These are phyloP conservation scores for Eupithecia pulchellata DNA, from an alignment of 2,888 invertebrate species.

Conservation along the genomic window DNA sequence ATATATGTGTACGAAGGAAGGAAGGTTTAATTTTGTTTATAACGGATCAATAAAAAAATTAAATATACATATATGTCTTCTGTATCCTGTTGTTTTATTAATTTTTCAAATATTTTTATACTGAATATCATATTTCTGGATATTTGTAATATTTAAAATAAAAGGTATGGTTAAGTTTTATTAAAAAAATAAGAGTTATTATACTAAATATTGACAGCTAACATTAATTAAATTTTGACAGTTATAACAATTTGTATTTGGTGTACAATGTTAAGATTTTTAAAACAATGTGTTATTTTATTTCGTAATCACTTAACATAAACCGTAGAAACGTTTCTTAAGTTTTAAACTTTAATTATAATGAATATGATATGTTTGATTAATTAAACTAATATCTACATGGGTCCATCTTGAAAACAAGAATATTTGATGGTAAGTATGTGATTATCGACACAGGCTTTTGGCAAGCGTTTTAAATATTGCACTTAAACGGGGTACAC, in stretches of 20 bases:
- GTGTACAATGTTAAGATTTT: background rate
- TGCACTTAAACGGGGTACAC: background rate
- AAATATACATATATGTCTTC: background rate
- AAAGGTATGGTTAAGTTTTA: background rate
- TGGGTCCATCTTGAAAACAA: background rate
- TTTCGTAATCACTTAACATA: background rate
- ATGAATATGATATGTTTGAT: constrained; percentile 5
- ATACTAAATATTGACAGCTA: background rate
- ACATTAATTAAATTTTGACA: background rate
- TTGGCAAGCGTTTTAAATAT: constrained; percentile 27
- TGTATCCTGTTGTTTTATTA: background rate
- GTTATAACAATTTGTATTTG: background rate
- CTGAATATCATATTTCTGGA: background rate
- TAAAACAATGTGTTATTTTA: background rate
- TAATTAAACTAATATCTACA: constrained; percentile 3
- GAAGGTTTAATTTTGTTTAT: background rate
- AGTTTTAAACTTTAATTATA: background rate
- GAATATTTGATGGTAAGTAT: background rate
- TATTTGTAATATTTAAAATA: background rate
- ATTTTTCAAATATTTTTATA: background rate
- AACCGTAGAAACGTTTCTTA: background rate
- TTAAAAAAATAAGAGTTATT: background rate
- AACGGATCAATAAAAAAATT: background rate
- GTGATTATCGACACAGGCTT: constrained; percentile 4
- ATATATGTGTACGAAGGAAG: no score